Base-by-base conservation (phyloP, 2,888 invertebrate genomes). In the Andrena flavipes region DNA sequence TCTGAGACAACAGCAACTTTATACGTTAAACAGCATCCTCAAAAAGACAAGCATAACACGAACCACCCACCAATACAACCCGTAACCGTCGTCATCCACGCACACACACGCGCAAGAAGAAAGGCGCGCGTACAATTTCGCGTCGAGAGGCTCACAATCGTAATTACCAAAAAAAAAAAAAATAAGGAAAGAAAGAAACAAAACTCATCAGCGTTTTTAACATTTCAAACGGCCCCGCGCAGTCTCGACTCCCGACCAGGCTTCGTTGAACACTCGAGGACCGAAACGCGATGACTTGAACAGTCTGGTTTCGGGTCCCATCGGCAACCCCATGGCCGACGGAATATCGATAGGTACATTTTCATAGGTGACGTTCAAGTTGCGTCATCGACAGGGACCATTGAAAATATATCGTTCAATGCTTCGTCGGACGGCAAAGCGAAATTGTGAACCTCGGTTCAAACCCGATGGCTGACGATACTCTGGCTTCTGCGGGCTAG, bases 1-100 rank as follows among this genome's bases (percentile, higher is more conserved):
- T 96, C 93, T 96, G 96, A 96, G 95, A 95, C 92, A 94, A 95
- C 90, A 92, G 88, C 87, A 92, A 93, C 91, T 90, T 93, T 93
- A 88, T 92, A 89, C 92, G 91, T 87, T 92, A 92, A 92, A 89
- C 70, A 42, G 30, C 85, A 84, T 42, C 56, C 69, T 69, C 72
- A 35, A 72, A 76, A 68, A 79, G 42, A 88, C 54, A 75, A 65
- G 62, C 65, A 71, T 76, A 69, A 42, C 30, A 76, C 77, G 73
- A 54, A 26, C 60, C 62, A 67, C 60, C 49, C 59, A 60, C 33
- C 69, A 64, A 65, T 35, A 56, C 73, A 54, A 42, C 26, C 35
- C 48, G 30, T 56, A 73, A 56, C 56, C 56, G 20, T 30, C 42
- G 48, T 48, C 56, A 30, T 30, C 49, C 42, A 33, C 30, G 33